A percentile compares a stretch with the other conserved stretches of the same genome.
Evolutionary conservation across 2,797 vertebrate genomes (phyloP).

Genomic region (Hylomyscus alleni): DNA sequence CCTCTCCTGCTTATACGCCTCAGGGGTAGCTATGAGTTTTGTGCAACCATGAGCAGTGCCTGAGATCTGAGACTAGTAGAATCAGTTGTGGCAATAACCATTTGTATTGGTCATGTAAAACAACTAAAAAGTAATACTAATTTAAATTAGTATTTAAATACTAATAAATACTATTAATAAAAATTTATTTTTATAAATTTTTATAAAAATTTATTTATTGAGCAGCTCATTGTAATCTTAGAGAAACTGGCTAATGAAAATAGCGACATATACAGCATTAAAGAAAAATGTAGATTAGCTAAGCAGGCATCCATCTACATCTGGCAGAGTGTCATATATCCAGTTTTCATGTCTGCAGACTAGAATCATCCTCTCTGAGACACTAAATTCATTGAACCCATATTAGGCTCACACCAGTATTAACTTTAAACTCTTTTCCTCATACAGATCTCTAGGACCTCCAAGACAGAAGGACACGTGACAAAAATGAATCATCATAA

Average conservation of each 20-base stretch:
- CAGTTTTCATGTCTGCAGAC: conserved; percentile 25
- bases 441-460: conserved; percentile 1
- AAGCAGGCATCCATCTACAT: not conserved
- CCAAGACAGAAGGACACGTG: not conserved
- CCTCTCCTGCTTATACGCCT: not conserved
- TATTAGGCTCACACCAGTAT: not conserved
- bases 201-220: no score
- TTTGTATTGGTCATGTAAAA: not conserved
- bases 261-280: not conserved
- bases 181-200: no score
- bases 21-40: not conserved
- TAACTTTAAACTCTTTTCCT: conserved; percentile 10
- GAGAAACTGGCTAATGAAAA: conserved; percentile 25
- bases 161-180: no score
- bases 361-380: conserved; percentile 28
- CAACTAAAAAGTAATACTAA: not conserved
- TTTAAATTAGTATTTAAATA: no score
- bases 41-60: not conserved
- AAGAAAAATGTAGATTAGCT: not conserved
- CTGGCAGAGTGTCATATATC: not conserved
- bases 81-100: not conserved
- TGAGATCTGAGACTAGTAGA: conserved; percentile 25
- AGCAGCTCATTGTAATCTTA: conserved; percentile 21
- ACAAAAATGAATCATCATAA: conserved; percentile 42
- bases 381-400: conserved; percentile 34